Percentiles rank a stretch among this genome's conserved stretches.
Evolutionary conservation across 1,140 invertebrate species (phyloP).

Genomic region (Drosophila kurseongensis): DNA sequence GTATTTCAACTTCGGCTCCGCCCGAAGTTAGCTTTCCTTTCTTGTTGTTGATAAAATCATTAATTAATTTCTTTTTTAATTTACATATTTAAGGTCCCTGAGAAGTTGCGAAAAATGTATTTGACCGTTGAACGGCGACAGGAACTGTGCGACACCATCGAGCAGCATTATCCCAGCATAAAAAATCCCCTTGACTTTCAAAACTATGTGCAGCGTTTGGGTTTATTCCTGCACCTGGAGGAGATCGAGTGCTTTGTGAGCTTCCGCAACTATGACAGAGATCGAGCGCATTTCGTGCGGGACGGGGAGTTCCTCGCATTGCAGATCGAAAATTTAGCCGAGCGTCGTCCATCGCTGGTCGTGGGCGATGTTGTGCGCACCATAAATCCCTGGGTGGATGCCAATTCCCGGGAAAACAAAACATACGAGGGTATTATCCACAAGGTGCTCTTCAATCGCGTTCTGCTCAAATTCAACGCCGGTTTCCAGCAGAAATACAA

Average conservation of each 20-base stretch:
- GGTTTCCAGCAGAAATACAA: slow-evolving; percentile 89
- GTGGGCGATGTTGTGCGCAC: slow-evolving; percentile 91
- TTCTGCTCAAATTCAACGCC: slow-evolving; percentile 90
- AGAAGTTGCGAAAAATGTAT: slow-evolving; percentile 85
- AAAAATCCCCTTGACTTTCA: slow-evolving; percentile 84
- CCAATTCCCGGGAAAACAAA: slow-evolving; percentile 6
- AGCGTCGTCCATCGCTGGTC: slow-evolving; percentile 93
- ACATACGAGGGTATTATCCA: slow-evolving; percentile 93
- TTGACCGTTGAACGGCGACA: slow-evolving; percentile 84
- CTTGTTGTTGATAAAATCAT: no score
- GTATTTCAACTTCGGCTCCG: no score
- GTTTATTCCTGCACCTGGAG: slow-evolving; percentile 91
- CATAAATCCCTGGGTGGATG: slow-evolving; percentile 84
- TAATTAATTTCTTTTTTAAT: not conserved
- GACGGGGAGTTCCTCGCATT: slow-evolving; percentile 90
- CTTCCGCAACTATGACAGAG: slow-evolving; percentile 89
- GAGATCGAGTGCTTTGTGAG: slow-evolving; percentile 89
- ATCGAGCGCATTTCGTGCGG: slow-evolving; percentile 87
- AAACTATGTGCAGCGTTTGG: slow-evolving; percentile 89
- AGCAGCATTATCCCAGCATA: slow-evolving; percentile 85
- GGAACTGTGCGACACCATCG: slow-evolving; percentile 72
- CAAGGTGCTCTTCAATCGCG: slow-evolving; percentile 87
- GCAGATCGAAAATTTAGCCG: slow-evolving; percentile 91
- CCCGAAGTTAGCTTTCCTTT: no score
- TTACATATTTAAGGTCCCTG: slow-evolving; percentile 86